phyloP scores from a whole-genome alignment of 2,888 invertebrate species.

The Mylabris sibirica region DNA sequence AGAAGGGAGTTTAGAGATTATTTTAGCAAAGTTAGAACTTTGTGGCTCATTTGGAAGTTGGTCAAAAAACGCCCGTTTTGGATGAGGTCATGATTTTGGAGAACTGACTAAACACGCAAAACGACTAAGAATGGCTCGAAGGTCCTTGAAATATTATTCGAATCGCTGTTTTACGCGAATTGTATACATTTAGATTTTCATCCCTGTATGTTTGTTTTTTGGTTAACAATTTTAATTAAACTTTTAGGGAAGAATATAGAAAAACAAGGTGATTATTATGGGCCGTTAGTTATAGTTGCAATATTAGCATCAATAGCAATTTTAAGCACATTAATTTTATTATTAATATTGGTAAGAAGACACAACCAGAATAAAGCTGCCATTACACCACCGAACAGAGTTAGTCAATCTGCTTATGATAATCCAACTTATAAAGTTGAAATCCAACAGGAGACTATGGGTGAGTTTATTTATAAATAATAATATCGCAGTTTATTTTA shows the following conservation, averaged over 20 bases:
- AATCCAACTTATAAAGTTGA: slow-evolving; percentile 95
- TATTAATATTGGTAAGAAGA: slow-evolving; percentile 81
- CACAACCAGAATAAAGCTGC: slow-evolving; percentile 75
- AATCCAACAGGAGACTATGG: slow-evolving; percentile 91
- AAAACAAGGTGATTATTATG: slow-evolving; percentile 81
- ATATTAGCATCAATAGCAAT: slow-evolving; percentile 87
- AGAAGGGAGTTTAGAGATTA: no score
- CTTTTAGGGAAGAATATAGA: slow-evolving; percentile 60
- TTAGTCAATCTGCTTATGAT: slow-evolving; percentile 88
- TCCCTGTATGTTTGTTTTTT: no score
- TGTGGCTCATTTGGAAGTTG: no score
- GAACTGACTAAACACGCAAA: no score
- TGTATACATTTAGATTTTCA: no score
- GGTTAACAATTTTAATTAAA: slow-evolving; percentile 19
- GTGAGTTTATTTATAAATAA: slow-evolving; percentile 62
- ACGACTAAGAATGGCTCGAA: no score
- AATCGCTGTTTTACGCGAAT: no score
- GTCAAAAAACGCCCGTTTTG: no score
- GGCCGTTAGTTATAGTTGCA: slow-evolving; percentile 86
- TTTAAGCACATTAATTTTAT: slow-evolving; percentile 78
- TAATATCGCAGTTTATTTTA: not conserved
- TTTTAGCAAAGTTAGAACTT: no score
- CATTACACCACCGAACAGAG: slow-evolving; percentile 77
- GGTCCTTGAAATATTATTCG: no score
- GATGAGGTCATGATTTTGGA: no score